Evolutionary conservation across 35 echinoderm and acorn worm species (phyloP).

Genomic region (Apostichopus japonicus): DNA sequence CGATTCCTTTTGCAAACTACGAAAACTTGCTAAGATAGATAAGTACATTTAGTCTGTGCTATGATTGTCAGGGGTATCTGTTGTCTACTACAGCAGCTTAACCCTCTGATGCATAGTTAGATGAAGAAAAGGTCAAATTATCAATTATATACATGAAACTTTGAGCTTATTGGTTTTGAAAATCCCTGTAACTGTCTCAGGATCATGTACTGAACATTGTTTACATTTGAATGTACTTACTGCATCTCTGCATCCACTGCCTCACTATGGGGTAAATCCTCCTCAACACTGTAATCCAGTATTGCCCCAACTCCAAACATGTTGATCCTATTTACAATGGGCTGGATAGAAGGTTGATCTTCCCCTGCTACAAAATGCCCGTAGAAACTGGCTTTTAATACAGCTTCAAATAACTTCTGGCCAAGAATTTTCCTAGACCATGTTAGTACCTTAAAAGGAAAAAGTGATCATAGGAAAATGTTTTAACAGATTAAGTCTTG

Average conservation of each 20-base stretch:
- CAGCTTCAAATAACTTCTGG: slow-evolving; percentile 76
- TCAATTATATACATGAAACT: no score
- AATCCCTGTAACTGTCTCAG: no score
- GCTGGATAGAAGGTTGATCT: slow-evolving; percentile 81
- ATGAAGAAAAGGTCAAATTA: no score
- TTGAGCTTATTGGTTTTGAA: no score
- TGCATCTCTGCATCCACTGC: slow-evolving; percentile 93
- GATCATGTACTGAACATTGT: background rate
- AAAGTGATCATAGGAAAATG: no score
- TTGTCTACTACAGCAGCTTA: background rate
- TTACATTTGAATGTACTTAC: slow-evolving; percentile 58
- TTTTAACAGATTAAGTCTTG: no score
- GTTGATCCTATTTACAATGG: slow-evolving; percentile 68
- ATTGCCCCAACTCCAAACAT: slow-evolving; percentile 94
- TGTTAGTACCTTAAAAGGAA: slow-evolving; percentile 69
- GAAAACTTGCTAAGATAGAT: background rate
- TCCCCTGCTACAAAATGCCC: slow-evolving; percentile 96
- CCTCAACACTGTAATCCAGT: slow-evolving; percentile 97
- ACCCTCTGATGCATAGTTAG: no score
- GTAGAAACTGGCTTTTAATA: slow-evolving; percentile 87
- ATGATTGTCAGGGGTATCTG: background rate
- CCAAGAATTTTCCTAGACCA: slow-evolving; percentile 75
- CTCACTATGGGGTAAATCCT: slow-evolving; percentile 87
- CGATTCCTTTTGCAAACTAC: background rate
- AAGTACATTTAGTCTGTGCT: background rate